A percentile compares a stretch with the other conserved stretches of the same genome.
Conservation (phyloP, 2,888 invertebrate genomes). For the Dicranocentrus wangi region DNA sequence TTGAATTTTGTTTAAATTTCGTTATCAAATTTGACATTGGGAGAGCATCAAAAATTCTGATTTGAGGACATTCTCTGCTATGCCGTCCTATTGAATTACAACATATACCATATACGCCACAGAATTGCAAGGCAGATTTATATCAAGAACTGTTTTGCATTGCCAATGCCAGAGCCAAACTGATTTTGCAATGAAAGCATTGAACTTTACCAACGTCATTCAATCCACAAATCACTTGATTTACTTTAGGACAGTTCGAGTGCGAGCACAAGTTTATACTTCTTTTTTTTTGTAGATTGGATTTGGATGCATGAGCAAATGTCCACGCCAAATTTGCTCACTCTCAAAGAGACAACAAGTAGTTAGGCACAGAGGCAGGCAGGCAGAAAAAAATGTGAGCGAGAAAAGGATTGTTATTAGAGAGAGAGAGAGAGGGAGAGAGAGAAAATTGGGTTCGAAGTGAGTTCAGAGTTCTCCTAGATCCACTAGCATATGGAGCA, state of each 20-base stretch:
- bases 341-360: background rate
- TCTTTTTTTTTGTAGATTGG: background rate
- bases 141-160: no score
- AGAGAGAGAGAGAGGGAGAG: no score
- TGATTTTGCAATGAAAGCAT: constrained; percentile 28
- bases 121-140: no score
- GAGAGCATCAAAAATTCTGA: no score
- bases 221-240: constrained; percentile 17
- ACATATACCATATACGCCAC: no score
- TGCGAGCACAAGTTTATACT: background rate
- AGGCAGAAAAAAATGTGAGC: no score
- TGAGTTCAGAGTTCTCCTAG: background rate
- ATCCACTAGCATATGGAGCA: constrained; percentile 14
- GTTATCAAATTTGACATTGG: no score
- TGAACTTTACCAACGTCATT: constrained; percentile 35
- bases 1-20: no score
- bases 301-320: background rate
- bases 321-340: no score
- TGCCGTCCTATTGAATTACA: no score
- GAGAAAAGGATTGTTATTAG: no score
- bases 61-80: no score
- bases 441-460: background rate
- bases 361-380: background rate
- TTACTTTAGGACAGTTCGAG: background rate
- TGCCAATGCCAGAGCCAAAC: constrained; percentile 15